Percentiles rank a stretch among this genome's conserved stretches.
phyloP scores from a whole-genome alignment of 2,888 invertebrate species.

The Ceriagrion tenellum region DNA sequence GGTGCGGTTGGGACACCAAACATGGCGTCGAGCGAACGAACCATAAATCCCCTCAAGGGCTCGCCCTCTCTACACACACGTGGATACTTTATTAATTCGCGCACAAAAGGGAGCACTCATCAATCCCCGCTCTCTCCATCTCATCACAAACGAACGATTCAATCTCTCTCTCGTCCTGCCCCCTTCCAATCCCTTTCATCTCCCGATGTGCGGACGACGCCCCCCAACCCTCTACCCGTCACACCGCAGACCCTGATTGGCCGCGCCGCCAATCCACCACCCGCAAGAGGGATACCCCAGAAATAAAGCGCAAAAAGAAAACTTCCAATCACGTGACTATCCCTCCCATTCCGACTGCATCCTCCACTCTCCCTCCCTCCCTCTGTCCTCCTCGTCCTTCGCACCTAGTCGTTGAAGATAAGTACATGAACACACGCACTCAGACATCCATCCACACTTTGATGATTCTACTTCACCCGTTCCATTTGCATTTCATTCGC shows the following conservation, averaged over 20 bases:
- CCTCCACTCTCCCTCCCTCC: too few relatives aligned
- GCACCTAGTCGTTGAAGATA: too few relatives aligned
- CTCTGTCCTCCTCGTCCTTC: too few relatives aligned
- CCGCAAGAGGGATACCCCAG: not conserved
- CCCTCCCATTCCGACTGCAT: too few relatives aligned
- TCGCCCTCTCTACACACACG: too few relatives aligned
- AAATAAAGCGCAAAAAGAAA: not conserved
- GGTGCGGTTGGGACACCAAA: too few relatives aligned
- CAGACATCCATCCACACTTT: too few relatives aligned
- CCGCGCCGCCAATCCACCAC: not conserved
- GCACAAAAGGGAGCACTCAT: not conserved
- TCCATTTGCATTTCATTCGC: too few relatives aligned
- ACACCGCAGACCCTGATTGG: not conserved
- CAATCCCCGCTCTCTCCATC: slow-evolving; percentile 18
- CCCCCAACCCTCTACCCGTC: not conserved
- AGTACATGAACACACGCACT: too few relatives aligned
- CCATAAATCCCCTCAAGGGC: too few relatives aligned
- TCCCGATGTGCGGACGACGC: not conserved
- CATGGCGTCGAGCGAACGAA: too few relatives aligned
- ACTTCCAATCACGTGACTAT: not conserved
- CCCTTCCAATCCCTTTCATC: not conserved
- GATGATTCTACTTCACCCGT: too few relatives aligned
- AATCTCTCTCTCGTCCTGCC: not conserved
- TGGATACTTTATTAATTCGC: not conserved
- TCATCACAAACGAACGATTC: slow-evolving; percentile 18